Base-by-base conservation (phyloP, 2,888 invertebrate species). In the Lepetodrilus schrolli region DNA sequence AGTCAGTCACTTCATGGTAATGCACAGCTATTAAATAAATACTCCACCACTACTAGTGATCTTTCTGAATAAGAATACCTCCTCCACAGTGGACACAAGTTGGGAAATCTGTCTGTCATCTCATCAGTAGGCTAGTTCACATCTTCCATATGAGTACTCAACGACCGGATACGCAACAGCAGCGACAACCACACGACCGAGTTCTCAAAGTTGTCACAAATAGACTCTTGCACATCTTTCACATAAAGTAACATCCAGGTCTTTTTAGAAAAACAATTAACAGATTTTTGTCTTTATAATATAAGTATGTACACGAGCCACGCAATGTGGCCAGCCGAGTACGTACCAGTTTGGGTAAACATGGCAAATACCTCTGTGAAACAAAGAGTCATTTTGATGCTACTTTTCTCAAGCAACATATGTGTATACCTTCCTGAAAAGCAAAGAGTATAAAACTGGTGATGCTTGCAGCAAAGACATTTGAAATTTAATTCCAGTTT, bases 401-500 rank as follows among this genome's bases (percentile, higher is more conserved):
- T n/a, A n/a, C 37, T n/a, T 23, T 17, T 1, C 47, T 77, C 80
- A 97, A 93, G 97, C 97, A 92, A 97, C 96, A 92, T 97, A 97
- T 83, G 96, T 95, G 93, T 97, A 97, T 89, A 96, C 94, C 93
- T 97, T 97, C 92, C 93, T 93, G 91, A 50, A 92, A 92, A 80
- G 80, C 79, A 82, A 78, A 74, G 82, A 78, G 58, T 77, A 78
- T 48, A 68, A 58, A 13, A n/a, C 13, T 3, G 13, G 17, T 58
- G 17, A 26, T 7, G 17, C 3, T 13, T 43, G 1, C 21, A 17
- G n/a, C n/a, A n/a, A n/a, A n/a, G n/a, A n/a, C n/a, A n/a, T n/a
- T n/a, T n/a, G n/a, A n/a, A n/a, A n/a, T n/a, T n/a, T n/a, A n/a
- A n/a, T n/a, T n/a, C n/a, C n/a, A 50, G 1, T 10, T 49, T 10